Conservation (phyloP, 2,113 vertebrate species). For the Willisornis vidua region DNA sequence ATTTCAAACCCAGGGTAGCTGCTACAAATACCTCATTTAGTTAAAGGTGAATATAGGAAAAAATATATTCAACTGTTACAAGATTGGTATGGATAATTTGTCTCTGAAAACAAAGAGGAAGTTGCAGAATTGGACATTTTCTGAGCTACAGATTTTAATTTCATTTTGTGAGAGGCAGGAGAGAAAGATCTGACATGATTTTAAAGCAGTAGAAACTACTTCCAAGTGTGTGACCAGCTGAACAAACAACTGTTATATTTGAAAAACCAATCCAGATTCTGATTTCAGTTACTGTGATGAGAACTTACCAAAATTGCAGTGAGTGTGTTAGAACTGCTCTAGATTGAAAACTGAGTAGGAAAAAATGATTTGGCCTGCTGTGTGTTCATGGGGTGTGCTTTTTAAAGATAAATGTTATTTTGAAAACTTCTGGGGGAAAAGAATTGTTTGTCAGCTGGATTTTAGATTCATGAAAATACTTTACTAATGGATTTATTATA, state of each 20-base stretch:
- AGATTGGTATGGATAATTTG: neutral
- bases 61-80: neutral
- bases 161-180: neutral
- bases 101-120: neutral
- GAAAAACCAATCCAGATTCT: neutral
- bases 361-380: neutral
- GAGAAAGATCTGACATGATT: neutral
- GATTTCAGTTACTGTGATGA: neutral
- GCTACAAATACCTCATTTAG: neutral
- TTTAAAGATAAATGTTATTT: neutral
- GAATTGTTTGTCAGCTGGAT: neutral
- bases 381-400: neutral
- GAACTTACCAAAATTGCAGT: neutral
- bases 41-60: neutral
- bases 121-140: neutral
- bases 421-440: neutral
- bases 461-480: neutral
- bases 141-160: neutral
- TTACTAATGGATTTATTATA: neutral
- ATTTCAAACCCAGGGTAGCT: neutral
- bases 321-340: neutral
- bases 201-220: constrained; percentile 11
- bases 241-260: neutral
- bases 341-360: neutral
- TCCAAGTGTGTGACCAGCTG: constrained; percentile 6